Percentiles rank a stretch among this genome's conserved stretches.
Conservation (phyloP, 2,888 invertebrate genomes). For the Hemithea aestivaria region DNA sequence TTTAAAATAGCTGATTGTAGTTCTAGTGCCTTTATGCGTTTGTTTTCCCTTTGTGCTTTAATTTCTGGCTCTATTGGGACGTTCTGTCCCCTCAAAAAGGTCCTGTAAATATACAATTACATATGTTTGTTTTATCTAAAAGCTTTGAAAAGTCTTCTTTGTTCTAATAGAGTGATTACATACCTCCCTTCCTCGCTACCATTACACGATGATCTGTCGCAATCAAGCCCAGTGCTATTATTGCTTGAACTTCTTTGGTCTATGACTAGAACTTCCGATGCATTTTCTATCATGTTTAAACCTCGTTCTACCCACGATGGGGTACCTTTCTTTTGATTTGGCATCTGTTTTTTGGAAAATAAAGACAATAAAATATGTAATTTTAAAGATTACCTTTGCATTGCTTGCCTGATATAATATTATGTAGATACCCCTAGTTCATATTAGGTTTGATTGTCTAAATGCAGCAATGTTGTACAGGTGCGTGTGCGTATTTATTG, state of each 20-base stretch:
- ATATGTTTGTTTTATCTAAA: not conserved
- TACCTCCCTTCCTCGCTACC: conserved; percentile 73
- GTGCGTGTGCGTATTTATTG: too few species aligned
- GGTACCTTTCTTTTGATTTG: conserved; percentile 71
- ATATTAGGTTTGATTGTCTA: too few species aligned
- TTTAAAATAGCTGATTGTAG: conserved; percentile 91
- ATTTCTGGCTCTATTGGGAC: conserved; percentile 89
- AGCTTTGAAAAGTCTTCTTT: not conserved
- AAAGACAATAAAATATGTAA: conserved; percentile 14
- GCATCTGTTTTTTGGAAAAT: conserved; percentile 69
- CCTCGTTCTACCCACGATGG: conserved; percentile 80
- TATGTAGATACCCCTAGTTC: too few species aligned
- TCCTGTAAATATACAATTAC: conserved; percentile 51
- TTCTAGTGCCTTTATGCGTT: conserved; percentile 89
- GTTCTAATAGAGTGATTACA: conserved; percentile 6
- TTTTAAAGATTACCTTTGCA: too few species aligned
- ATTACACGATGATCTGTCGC: conserved; percentile 66
- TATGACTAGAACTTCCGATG: conserved; percentile 77
- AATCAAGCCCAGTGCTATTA: conserved; percentile 62
- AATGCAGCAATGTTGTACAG: too few species aligned
- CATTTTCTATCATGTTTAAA: conserved; percentile 72
- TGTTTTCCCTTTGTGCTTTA: conserved; percentile 88
- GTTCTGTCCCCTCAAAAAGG: conserved; percentile 91
- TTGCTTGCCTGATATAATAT: too few species aligned
- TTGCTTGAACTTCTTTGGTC: conserved; percentile 75